Percentiles rank a stretch among this genome's conserved stretches.
Conservation (phyloP, 2,113 vertebrate species). For the Sminthopsis crassicaudata region DNA sequence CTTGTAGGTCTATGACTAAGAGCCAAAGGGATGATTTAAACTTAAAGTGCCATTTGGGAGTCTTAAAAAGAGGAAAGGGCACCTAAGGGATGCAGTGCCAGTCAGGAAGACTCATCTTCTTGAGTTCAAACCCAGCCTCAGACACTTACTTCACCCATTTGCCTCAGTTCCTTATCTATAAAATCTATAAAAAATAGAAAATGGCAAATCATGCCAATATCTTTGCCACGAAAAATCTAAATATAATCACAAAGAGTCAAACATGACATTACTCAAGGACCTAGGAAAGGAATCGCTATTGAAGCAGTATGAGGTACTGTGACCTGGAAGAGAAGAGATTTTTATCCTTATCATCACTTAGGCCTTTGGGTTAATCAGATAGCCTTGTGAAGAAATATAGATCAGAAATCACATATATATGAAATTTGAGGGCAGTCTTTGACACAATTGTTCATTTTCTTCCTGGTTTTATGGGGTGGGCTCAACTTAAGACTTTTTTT, state of each 20-base stretch:
- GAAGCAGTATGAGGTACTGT: not conserved
- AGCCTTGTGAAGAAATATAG: not conserved
- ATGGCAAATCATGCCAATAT: not conserved
- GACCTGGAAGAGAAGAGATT: not conserved
- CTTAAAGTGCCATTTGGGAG: not conserved
- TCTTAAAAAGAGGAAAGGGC: not conserved
- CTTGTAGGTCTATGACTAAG: not conserved
- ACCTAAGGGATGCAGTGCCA: no score
- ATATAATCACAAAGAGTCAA: not conserved
- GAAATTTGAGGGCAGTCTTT: not conserved
- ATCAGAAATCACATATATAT: not conserved
- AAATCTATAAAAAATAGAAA: not conserved
- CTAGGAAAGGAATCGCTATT: not conserved
- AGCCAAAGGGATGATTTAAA: not conserved
- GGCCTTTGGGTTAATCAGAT: not conserved
- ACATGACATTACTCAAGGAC: not conserved
- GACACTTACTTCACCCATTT: not conserved
- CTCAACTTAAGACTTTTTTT: no score
- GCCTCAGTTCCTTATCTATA: not conserved
- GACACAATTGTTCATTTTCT: not conserved
- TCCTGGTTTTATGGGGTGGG: not conserved
- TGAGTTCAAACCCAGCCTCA: not conserved
- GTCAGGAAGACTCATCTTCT: not conserved
- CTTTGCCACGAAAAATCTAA: not conserved
- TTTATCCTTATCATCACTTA: not conserved